Evolutionary conservation across 2,888 invertebrate genomes (phyloP).

Genomic region (Lasioglossum leucozonium): DNA sequence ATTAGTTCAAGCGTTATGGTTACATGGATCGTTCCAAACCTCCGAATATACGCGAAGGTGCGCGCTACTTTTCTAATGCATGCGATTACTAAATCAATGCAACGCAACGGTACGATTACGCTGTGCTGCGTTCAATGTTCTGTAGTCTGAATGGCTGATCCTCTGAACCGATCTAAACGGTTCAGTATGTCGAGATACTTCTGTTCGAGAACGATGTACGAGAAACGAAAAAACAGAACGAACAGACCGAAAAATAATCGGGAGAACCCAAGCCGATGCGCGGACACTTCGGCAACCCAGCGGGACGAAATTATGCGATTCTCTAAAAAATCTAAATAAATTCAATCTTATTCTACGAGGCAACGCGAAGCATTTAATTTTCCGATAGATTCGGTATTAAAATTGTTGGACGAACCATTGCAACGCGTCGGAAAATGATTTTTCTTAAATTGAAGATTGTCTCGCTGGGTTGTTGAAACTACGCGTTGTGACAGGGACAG

Average conservation of each 20-base stretch:
- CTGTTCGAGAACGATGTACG: constrained; percentile 23
- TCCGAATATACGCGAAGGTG: constrained; percentile 1
- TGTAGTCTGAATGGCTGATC: constrained; percentile 16
- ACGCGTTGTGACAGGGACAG: neutral
- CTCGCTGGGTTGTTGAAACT: neutral
- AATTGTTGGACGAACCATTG: too few species aligned
- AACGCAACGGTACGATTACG: neutral
- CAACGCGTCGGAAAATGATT: too few species aligned
- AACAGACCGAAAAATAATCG: constrained; percentile 4
- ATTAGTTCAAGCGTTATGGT: neutral
- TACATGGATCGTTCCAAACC: neutral
- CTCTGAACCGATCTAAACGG: neutral
- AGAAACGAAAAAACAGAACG: constrained; percentile 18
- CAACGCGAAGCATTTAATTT: too few species aligned
- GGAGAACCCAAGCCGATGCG: neutral
- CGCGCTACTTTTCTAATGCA: constrained; percentile 27
- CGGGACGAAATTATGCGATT: neutral
- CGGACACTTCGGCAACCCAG: neutral
- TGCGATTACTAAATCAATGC: constrained; percentile 27
- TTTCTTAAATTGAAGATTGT: neutral
- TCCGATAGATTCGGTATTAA: too few species aligned
- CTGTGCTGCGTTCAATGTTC: constrained; percentile 29
- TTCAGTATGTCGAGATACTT: neutral
- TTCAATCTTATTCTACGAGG: too few species aligned
- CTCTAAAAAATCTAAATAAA: too few species aligned